These are phyloP conservation scores for Lepus europaeus DNA, from an alignment of 2,113 vertebrate species.

Conservation along the genomic window DNA sequence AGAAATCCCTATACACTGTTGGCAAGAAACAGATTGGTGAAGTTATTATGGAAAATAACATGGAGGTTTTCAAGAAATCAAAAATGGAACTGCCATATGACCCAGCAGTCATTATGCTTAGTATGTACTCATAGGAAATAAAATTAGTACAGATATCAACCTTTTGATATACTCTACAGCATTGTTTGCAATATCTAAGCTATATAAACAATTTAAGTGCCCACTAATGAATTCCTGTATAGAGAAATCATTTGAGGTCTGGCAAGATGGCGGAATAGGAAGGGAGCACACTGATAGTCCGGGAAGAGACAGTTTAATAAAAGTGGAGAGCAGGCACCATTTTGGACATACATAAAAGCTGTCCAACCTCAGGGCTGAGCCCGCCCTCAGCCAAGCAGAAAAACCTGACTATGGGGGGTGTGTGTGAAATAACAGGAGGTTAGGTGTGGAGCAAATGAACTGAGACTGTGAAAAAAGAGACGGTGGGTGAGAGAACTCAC, in stretches of 20 bases:
- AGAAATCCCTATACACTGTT: neutral
- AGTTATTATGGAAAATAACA: neutral
- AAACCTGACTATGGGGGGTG: no score
- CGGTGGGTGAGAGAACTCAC: no score
- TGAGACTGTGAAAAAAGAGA: no score
- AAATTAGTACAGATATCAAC: neutral
- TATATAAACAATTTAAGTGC: neutral
- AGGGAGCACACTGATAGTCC: no score
- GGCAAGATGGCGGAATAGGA: no score
- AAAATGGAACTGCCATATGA: neutral
- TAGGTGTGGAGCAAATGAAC: no score
- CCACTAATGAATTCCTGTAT: neutral
- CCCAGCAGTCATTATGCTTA: neutral
- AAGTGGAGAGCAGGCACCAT: no score
- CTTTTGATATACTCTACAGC: neutral
- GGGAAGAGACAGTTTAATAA: no score
- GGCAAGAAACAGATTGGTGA: neutral
- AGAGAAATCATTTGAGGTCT: neutral
- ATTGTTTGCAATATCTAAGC: neutral
- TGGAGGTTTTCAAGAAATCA: neutral
- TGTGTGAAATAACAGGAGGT: no score
- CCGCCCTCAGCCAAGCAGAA: no score
- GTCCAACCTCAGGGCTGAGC: no score
- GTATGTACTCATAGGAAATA: neutral
- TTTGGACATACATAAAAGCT: no score